Conservation (phyloP, 2,888 invertebrate genomes). For the Hypselothyrea guttata region DNA sequence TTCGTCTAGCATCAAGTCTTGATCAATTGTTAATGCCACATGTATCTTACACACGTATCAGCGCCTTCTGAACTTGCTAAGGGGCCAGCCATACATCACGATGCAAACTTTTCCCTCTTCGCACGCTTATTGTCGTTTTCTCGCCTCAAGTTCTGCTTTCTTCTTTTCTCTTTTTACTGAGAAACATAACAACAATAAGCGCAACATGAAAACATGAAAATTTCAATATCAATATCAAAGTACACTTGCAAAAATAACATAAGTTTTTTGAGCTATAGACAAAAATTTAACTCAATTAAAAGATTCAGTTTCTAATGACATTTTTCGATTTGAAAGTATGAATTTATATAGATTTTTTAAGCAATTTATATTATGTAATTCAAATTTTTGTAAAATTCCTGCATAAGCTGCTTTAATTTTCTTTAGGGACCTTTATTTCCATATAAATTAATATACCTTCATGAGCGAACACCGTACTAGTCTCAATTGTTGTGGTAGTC, state of each 20-base stretch:
- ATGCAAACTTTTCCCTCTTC: constrained; percentile 50
- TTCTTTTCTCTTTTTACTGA: not conserved
- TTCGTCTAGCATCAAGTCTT: constrained; percentile 50
- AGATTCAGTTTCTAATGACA: no score
- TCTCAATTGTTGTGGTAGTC: no score
- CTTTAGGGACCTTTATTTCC: no score
- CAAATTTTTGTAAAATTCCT: no score
- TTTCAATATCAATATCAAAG: constrained; percentile 16
- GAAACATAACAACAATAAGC: constrained; percentile 3
- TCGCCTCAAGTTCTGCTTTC: not conserved
- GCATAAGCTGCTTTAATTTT: no score
- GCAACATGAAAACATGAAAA: constrained; percentile 3
- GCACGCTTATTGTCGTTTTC: constrained; percentile 35
- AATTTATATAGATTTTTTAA: no score
- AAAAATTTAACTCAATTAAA: no score
- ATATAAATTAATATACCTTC: no score
- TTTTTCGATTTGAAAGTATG: no score
- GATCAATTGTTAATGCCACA: constrained; percentile 74
- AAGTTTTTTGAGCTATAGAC: no score
- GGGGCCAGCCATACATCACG: constrained; percentile 66
- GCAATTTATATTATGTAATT: no score
- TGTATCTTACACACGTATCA: constrained; percentile 60
- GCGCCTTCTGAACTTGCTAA: constrained; percentile 67
- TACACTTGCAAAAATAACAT: not conserved
- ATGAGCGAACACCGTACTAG: no score